These are phyloP conservation scores for Salticus scenicus DNA, from an alignment of 2,888 invertebrate species.

Conservation along the genomic window DNA sequence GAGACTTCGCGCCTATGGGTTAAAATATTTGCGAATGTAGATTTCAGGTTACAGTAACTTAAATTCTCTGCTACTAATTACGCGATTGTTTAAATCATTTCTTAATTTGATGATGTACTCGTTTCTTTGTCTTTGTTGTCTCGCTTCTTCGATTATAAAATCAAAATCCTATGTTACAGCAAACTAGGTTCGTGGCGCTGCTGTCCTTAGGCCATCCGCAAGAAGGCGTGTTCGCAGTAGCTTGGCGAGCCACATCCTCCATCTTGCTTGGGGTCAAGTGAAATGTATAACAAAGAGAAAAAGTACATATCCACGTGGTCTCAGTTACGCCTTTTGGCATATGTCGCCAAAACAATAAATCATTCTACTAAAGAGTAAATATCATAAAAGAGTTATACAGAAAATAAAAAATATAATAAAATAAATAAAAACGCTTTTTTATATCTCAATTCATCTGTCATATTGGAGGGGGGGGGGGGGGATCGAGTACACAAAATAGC, in stretches of 20 bases:
- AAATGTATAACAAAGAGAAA: conserved; percentile 48
- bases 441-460: conserved; percentile 34
- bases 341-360: conserved; percentile 64
- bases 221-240: conserved; percentile 57
- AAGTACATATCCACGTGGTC: conserved; percentile 50
- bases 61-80: too few species aligned
- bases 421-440: conserved; percentile 7
- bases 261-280: conserved; percentile 54
- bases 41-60: too few species aligned
- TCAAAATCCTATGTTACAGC: conserved; percentile 17
- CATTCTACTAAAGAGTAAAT: conserved; percentile 44
- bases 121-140: too few species aligned
- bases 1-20: too few species aligned
- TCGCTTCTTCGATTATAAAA: not conserved
- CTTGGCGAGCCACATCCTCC: conserved; percentile 55
- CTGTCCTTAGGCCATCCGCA: conserved; percentile 26
- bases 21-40: too few species aligned
- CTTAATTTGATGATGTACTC: too few species aligned
- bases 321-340: conserved; percentile 54
- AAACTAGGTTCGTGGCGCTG: conserved; percentile 14
- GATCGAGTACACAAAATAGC: not conserved
- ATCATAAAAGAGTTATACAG: conserved; percentile 32
- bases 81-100: too few species aligned
- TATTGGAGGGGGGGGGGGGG: too few species aligned
- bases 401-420: too few species aligned